These are phyloP conservation scores for Lacerta agilis DNA, from an alignment of 2,797 vertebrate species.

Conservation along the genomic window DNA sequence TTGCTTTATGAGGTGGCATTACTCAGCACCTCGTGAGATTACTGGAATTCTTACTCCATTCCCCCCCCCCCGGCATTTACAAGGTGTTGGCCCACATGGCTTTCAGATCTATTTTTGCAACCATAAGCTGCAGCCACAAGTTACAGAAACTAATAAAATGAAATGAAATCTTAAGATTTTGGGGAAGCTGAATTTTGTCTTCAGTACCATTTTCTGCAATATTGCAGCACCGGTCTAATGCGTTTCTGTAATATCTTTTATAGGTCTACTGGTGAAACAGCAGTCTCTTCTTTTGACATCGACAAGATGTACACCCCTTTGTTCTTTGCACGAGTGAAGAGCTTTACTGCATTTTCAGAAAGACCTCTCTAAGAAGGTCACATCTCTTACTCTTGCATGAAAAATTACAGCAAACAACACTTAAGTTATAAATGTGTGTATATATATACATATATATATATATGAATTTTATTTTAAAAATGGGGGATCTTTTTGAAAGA, in stretches of 20 bases:
- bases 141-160: not conserved
- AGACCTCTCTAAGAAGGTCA: conserved; percentile 86
- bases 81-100: not conserved
- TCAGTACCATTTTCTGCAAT: not conserved
- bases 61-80: not conserved
- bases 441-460: conserved; percentile 73
- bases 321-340: conserved; percentile 95
- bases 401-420: conserved; percentile 70
- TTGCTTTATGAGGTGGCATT: too few species aligned
- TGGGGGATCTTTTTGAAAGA: conserved; percentile 70
- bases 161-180: not conserved
- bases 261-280: conserved; percentile 93
- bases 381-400: conserved; percentile 75
- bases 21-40: not conserved
- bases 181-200: not conserved
- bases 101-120: not conserved
- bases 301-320: conserved; percentile 97
- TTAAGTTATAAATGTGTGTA: conserved; percentile 78
- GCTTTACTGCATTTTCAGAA: conserved; percentile 94
- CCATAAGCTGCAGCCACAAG: not conserved
- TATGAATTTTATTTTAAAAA: conserved; percentile 76
- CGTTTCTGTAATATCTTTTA: conserved; percentile 46
- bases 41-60: not conserved
- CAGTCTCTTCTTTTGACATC: conserved; percentile 92
- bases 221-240: not conserved